These are phyloP conservation scores for Seriola rivoliana DNA, from an alignment of 2,113 vertebrate genomes.

Conservation along the genomic window DNA sequence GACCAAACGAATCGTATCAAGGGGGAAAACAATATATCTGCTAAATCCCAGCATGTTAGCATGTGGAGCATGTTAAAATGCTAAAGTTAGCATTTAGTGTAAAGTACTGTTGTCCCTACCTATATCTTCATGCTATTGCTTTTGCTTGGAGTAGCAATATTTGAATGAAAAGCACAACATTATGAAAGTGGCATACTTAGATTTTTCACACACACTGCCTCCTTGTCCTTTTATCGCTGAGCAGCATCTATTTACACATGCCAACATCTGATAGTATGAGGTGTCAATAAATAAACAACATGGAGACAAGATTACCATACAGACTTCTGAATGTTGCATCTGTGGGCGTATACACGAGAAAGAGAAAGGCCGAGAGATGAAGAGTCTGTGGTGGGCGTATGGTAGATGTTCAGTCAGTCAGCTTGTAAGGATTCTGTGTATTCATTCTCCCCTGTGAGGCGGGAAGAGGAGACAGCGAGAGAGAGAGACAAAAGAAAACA, in stretches of 20 bases:
- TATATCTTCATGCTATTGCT: too few relatives aligned
- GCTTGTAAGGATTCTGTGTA: not conserved
- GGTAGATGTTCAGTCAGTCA: slow-evolving; percentile 12
- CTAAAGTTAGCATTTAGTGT: too few relatives aligned
- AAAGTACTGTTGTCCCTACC: too few relatives aligned
- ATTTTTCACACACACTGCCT: slow-evolving; percentile 4
- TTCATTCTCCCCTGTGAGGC: slow-evolving; percentile 16
- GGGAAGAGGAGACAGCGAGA: not conserved
- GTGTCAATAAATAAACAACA: slow-evolving; percentile 36
- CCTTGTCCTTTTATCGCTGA: not conserved
- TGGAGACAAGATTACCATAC: not conserved
- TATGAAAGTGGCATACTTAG: not conserved
- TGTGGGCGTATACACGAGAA: slow-evolving; percentile 30
- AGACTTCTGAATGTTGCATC: not conserved
- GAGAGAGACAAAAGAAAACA: not conserved
- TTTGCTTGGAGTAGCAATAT: not conserved
- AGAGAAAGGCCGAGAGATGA: not conserved
- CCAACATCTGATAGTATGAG: slow-evolving; percentile 17
- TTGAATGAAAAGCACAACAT: not conserved
- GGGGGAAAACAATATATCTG: too few relatives aligned
- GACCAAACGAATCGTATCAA: too few relatives aligned
- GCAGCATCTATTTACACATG: slow-evolving; percentile 5
- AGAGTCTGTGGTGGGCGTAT: slow-evolving; percentile 25
- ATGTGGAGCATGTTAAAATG: too few relatives aligned
- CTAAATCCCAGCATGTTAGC: too few relatives aligned